phyloP scores from a whole-genome alignment of 2,797 vertebrate genomes.

The Tympanoctomys barrerae region DNA sequence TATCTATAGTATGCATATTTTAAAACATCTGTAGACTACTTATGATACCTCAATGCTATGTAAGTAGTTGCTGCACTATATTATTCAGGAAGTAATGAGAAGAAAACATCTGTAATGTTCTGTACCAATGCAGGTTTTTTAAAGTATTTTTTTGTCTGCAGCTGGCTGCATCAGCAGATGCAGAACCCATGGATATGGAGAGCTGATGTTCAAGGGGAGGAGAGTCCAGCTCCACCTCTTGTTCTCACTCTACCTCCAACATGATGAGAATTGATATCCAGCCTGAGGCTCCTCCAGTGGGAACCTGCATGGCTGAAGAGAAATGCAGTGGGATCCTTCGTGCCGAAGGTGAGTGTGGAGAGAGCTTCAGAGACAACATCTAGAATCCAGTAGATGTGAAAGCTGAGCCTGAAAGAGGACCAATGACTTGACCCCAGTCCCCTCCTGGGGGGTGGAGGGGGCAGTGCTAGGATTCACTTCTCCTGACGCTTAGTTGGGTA shows the following conservation, averaged over 20 bases:
- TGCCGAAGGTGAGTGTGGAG: background rate
- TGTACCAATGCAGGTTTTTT: background rate
- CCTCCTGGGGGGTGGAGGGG: background rate
- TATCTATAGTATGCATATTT: background rate
- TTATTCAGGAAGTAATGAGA: background rate
- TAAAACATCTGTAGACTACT: background rate
- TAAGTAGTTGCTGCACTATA: background rate
- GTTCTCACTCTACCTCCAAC: background rate
- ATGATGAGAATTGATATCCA: background rate
- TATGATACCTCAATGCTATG: background rate
- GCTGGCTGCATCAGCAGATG: no score
- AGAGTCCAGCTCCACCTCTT: background rate
- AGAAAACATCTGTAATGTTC: background rate
- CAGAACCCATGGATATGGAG: background rate
- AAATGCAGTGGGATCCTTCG: background rate
- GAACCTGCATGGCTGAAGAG: background rate
- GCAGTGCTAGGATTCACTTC: background rate
- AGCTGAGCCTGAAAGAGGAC: background rate
- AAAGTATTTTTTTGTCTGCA: background rate
- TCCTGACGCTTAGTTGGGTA: background rate
- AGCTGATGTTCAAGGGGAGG: background rate
- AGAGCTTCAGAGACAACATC: fast-evolving
- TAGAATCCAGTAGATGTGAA: fast-evolving
- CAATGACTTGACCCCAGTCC: no score
- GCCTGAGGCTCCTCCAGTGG: background rate